Evolutionary conservation across 1,140 invertebrate genomes (phyloP).

Genomic region (Tetramorium simillimum): DNA sequence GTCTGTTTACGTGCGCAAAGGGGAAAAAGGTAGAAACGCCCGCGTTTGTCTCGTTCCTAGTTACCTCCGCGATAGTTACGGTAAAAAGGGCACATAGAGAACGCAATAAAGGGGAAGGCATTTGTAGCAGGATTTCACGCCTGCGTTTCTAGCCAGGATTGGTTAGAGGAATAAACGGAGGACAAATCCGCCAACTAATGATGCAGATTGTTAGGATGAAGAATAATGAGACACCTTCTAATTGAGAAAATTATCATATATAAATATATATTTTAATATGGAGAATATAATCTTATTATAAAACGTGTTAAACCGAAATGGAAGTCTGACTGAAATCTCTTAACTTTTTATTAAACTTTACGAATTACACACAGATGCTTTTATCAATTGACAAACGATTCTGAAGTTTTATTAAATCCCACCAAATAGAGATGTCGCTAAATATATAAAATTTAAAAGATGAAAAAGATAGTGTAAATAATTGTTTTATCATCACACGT

Average conservation of each 20-base stretch:
- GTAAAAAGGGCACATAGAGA: conserved; percentile 26
- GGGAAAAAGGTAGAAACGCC: not conserved
- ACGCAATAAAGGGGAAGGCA: not conserved
- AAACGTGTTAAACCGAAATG: not conserved
- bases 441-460: not conserved
- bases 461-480: not conserved
- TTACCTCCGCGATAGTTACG: conserved; percentile 23
- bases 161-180: conserved; percentile 15
- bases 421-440: not conserved
- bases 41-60: conserved; percentile 43
- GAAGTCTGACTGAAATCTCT: not conserved
- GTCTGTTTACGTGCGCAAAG: conserved; percentile 29
- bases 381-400: not conserved
- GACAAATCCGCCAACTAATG: conserved; percentile 23
- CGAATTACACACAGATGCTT: not conserved
- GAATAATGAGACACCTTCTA: not conserved
- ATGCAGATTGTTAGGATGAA: not conserved
- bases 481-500: not conserved
- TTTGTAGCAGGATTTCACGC: conserved; percentile 26
- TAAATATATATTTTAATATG: not conserved
- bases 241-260: not conserved
- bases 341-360: conserved; percentile 11
- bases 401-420: not conserved
- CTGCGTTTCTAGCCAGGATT: not conserved
- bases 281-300: not conserved